Base-by-base conservation (phyloP, 2,888 invertebrate species). In the Seira sanloemensis region DNA sequence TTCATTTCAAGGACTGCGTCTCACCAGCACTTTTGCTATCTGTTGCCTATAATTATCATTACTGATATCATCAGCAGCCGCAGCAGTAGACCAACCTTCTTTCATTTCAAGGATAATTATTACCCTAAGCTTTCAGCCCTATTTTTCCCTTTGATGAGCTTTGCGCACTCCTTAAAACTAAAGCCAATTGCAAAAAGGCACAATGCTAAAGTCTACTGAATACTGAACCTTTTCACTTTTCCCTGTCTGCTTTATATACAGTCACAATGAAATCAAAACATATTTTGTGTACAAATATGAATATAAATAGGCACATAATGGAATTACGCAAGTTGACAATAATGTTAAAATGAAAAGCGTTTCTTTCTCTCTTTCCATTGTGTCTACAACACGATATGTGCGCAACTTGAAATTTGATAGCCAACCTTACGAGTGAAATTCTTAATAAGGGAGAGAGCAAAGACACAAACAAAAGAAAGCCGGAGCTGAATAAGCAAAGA, bases 91-190 rank as follows among this genome's bases (percentile, higher is more conserved):
- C n/a, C 23, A 66, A 16, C 19, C 66, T 66, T 27, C 72, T 65
- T 68, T 78, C 78, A 54, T 78, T 65, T 71, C 4, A 65, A 23
- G 26, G 46, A 65, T 78, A 78, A 78, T 78, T 78, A 78, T 69
- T 76, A 77, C 26, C 50, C 46, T 78, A 12, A 37, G 37, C 37
- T 37, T 37, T 37, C 37, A 37, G 37, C 37, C 37, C n/a, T n/a
- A n/a, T n/a, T n/a, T 37, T 37, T 37, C 37, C 37, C 37, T 37
- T 37, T 37, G 37, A 37, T 37, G 37, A 7, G 37, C 37, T 37
- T 37, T 37, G 37, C 37, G 37, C 37, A 12, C 37, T 37, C 4
- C 37, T 37, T 12, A 4, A 37, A 37, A 37, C 62, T 23, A 65
- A 78, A 78, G 27, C 24, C 37, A 26, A 78, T 37, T 78, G 78